Conservation (phyloP, 2,888 invertebrate species). For the Amiota communis region DNA sequence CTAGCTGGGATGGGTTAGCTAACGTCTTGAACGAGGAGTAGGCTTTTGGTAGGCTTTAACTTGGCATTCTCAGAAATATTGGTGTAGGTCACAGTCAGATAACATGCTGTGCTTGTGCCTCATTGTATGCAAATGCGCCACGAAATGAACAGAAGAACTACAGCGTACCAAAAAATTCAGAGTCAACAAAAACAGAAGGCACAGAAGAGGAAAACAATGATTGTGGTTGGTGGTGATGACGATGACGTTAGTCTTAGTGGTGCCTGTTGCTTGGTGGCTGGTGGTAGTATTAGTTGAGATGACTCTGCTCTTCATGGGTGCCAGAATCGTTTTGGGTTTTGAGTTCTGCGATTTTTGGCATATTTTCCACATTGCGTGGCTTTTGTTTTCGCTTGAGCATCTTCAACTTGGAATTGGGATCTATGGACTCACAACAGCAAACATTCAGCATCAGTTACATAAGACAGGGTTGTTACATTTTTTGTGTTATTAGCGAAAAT, state of each 20-base stretch:
- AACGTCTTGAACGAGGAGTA: not conserved
- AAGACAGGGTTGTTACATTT: slow-evolving; percentile 59
- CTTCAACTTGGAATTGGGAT: slow-evolving; percentile 30
- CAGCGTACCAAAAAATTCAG: slow-evolving; percentile 22
- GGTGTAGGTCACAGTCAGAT: slow-evolving; percentile 74
- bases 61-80: slow-evolving; percentile 73
- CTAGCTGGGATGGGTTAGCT: too few relatives aligned
- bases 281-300: slow-evolving; percentile 21
- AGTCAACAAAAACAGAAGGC: slow-evolving; percentile 20
- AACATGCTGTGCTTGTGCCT: slow-evolving; percentile 73
- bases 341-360: slow-evolving; percentile 70
- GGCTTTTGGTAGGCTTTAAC: slow-evolving; percentile 3
- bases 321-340: slow-evolving; percentile 67
- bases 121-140: slow-evolving; percentile 74
- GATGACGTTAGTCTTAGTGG: not conserved
- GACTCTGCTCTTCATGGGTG: slow-evolving; percentile 53
- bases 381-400: slow-evolving; percentile 1
- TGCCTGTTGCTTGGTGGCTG: slow-evolving; percentile 5
- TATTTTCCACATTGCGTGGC: slow-evolving; percentile 44
- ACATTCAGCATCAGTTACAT: slow-evolving; percentile 9
- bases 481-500: slow-evolving; percentile 51
- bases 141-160: slow-evolving; percentile 51
- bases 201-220: slow-evolving; percentile 37
- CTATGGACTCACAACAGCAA: slow-evolving; percentile 35
- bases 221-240: slow-evolving; percentile 26